Base-by-base conservation (phyloP, 2,113 vertebrate species). In the Bufo gargarizans region DNA sequence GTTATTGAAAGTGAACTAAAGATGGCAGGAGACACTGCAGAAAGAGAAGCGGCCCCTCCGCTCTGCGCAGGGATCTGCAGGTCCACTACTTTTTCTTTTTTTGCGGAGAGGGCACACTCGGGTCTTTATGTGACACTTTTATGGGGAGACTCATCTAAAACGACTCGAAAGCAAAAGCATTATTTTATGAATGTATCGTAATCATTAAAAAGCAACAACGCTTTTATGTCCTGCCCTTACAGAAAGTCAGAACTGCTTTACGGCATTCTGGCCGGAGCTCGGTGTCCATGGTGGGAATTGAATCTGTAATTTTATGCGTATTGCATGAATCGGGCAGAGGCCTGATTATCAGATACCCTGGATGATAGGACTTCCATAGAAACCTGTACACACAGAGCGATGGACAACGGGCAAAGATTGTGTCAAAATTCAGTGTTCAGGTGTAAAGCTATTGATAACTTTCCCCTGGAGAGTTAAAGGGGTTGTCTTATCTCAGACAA, bases 11-110 rank as follows among this genome's bases (percentile, higher is more conserved):
- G 86, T 78, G 93, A 94, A 96, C 96, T 96, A 95, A 96, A 96
- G 95, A 96, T 95, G 95, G 96, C 95, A 96, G 95, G 94, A 95
- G 94, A 96, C 95, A 84, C 96, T 95, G 93, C 95, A 17, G 91
- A 90, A 92, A 91, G 91, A 90, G 55, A 87, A 3, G 90, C 88
- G 63, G 88, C 63, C 3, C 82, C 72, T 11, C 71, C 3, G 45
- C 71, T 74, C 14, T 4, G 71, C 19, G 71, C 71, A 16, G 45
- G 92, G 22, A 56, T 67, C 67, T 59, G 63, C 78, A 81, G 78
- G 78, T 74, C 16, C 22, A 0, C n/a, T 45, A 61, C 47, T 12
- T 49, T 33, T 33, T 33, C 1, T 33, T 33, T 33, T 33, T 79
- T 86, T 19, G 50, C 50, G n/a, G 65, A 71, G 50, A 74, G 86